Evolutionary conservation across 2,888 invertebrate species (phyloP), one percentile per base, ranked within the genome.

Genomic region (Phorcus lineatus): DNA sequence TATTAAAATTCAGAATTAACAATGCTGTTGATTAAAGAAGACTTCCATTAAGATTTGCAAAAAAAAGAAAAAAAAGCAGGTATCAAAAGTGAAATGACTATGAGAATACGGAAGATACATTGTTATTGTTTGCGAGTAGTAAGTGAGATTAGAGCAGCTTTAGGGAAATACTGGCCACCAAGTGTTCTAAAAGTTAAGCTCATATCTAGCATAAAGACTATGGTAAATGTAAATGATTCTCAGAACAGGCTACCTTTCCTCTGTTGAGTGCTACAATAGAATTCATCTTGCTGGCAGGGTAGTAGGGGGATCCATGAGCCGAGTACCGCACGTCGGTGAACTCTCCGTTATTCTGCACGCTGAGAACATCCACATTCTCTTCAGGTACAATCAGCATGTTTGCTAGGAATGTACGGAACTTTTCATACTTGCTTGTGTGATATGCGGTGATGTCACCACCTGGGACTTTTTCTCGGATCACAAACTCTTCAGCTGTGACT

Each of bases 401-500:
- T 0, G 97, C 95, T 96, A 99, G 94, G 93, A 98, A 97, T 87
- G 97, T 96, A 89, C 96, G 95, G 93, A 99, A 97, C 85, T 96
- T 95, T 90, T 98, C 97, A 82, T 97, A 95, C 94, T 97, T 97
- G 92, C 98, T 98, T 90, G 96, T 77, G 3, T 81, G 83, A 36
- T 85, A 87, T n/a, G 57, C 78, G 3, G 40, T 57, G 19, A 53
- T 40, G 19, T 83, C 82, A 40, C 83, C 84, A 19, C 82, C 80
- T 0, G 74, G 53, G 0, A 80, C 79, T 28, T 87, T 85, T 4
- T 84, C 83, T 16, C 86, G 82, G 40, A 87, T 86, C 85, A 99
- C 97, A 91, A 99, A 99, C 92, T 99, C 97, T 93, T 99, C 98
- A 91, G 98, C 98, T 0, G 97, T 97, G 91, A 98, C 97, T 55